These are phyloP conservation scores for Apogon hyalosoma DNA, from an alignment of 2,797 vertebrate species.

Conservation along the genomic window DNA sequence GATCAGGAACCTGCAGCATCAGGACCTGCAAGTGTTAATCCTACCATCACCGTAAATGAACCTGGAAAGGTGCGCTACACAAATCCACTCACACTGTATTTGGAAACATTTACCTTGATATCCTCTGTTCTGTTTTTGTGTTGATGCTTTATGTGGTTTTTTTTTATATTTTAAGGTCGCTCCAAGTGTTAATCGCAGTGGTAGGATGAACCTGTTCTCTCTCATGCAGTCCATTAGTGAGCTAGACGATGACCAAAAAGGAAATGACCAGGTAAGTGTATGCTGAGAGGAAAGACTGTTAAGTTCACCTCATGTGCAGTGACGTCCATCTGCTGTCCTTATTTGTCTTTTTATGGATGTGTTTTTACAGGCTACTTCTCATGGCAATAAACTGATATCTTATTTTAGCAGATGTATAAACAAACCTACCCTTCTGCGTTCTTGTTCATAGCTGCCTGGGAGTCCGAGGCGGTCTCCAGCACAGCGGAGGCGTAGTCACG, in stretches of 20 bases:
- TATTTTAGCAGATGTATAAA: background rate
- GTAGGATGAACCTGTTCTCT: slow-evolving; percentile 92
- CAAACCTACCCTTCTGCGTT: background rate
- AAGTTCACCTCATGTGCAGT: background rate
- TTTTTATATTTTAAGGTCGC: slow-evolving; percentile 51
- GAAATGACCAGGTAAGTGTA: slow-evolving; percentile 71
- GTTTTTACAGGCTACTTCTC: background rate
- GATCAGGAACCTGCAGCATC: background rate
- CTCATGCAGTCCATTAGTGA: slow-evolving; percentile 95
- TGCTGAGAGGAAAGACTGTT: background rate
- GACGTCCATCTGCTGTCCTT: no score
- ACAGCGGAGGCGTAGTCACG: slow-evolving; percentile 73
- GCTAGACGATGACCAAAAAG: slow-evolving; percentile 80
- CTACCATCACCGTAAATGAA: slow-evolving; percentile 75
- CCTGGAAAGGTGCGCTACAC: slow-evolving; percentile 69
- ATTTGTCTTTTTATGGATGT: no score
- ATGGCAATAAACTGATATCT: background rate
- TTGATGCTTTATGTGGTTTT: background rate
- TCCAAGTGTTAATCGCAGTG: slow-evolving; percentile 80
- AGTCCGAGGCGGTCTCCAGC: slow-evolving; percentile 76
- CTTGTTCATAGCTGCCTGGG: slow-evolving; percentile 63
- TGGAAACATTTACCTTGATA: background rate
- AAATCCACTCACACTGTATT: background rate
- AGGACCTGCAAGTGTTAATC: slow-evolving; percentile 20
- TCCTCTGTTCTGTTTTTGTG: background rate